Conservation (phyloP, 1,140 invertebrate genomes). For the Trachelipus rathkii region DNA sequence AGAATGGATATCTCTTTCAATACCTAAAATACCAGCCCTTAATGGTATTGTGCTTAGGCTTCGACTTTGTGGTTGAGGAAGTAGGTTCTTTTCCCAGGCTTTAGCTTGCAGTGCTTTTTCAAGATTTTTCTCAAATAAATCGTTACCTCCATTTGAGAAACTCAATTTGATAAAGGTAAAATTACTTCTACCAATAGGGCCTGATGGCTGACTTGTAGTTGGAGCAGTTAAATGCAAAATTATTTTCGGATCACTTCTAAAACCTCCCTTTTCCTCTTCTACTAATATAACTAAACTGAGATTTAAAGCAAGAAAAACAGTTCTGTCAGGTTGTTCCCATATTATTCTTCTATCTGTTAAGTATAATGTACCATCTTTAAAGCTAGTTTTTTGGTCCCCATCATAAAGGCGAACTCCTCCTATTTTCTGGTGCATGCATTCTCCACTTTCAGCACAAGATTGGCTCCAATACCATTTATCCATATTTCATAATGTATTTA, state of each 20-base stretch:
- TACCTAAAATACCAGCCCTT: constrained; percentile 81
- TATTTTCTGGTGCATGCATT: too few species aligned
- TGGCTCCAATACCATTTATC: too few species aligned
- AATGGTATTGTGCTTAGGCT: not conserved
- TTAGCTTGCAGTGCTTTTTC: constrained; percentile 51
- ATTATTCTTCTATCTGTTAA: constrained; percentile 74
- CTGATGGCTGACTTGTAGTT: constrained; percentile 62
- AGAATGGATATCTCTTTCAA: constrained; percentile 85
- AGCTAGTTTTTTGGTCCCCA: constrained; percentile 79
- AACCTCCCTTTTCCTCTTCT: constrained; percentile 75
- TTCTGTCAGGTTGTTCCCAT: constrained; percentile 62
- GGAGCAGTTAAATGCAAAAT: constrained; percentile 69
- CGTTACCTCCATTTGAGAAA: constrained; percentile 75
- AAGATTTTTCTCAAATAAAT: constrained; percentile 58
- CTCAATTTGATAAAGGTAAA: constrained; percentile 79
- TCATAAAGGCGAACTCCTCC: constrained; percentile 62
- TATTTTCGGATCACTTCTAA: constrained; percentile 74
- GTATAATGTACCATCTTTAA: constrained; percentile 70
- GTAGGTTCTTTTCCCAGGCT: constrained; percentile 52
- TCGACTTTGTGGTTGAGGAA: constrained; percentile 43
- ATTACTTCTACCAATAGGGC: constrained; percentile 66
- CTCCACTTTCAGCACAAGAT: too few species aligned
- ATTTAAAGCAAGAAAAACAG: constrained; percentile 64
- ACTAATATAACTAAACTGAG: constrained; percentile 67
- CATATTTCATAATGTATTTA: too few species aligned